Conservation (phyloP, 2,113 vertebrate species). For the Muntiacus muntjak region DNA sequence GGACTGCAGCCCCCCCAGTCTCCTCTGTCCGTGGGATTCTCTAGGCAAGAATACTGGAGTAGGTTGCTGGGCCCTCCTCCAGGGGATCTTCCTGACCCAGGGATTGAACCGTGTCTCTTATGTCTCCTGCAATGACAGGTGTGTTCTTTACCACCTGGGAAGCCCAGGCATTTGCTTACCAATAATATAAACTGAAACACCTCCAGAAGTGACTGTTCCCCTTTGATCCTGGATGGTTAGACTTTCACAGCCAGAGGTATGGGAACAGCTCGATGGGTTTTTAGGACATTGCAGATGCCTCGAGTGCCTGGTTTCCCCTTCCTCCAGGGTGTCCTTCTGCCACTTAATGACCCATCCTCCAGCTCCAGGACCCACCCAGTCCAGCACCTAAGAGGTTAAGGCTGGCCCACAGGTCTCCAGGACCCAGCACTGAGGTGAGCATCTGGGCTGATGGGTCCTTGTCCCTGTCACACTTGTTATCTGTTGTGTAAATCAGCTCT, state of each 20-base stretch:
- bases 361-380: too few species aligned
- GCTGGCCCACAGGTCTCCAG: accelerated
- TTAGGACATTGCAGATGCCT: accelerated
- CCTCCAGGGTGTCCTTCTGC: not conserved
- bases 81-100: not conserved
- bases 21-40: not conserved
- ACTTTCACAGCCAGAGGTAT: not conserved
- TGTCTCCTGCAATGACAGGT: not conserved
- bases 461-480: accelerated
- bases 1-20: not conserved
- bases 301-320: accelerated
- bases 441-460: not conserved
- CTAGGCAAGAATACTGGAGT: not conserved
- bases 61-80: not conserved
- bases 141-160: not conserved
- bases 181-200: accelerated
- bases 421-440: not conserved
- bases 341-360: not conserved
- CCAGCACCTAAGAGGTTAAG: not conserved
- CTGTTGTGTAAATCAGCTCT: not conserved
- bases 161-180: not conserved
- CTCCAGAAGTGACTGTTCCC: accelerated
- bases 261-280: too few species aligned
- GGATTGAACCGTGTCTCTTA: not conserved
- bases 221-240: not conserved